Percentiles rank a stretch among this genome's conserved stretches.
phyloP scores from a whole-genome alignment of 1,140 invertebrate species.

The Pteromalus puparum region DNA sequence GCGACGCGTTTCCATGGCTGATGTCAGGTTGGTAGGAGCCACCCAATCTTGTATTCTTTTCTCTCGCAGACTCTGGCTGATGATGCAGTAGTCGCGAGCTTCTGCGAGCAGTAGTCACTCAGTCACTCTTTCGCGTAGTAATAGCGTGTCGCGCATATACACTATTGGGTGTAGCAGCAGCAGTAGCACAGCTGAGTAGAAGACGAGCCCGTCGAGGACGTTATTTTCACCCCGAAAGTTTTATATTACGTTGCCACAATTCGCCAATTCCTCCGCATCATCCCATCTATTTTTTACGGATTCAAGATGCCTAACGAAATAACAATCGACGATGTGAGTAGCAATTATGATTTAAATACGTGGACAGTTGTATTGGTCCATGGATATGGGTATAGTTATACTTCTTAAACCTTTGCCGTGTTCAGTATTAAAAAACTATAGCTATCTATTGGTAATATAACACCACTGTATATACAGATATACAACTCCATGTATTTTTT shows the following conservation, averaged over 20 bases:
- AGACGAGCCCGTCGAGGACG: background rate
- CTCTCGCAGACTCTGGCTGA: background rate
- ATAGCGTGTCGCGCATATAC: background rate
- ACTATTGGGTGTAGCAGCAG: background rate
- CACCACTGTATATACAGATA: too few relatives aligned
- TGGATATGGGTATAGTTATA: background rate
- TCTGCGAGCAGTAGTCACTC: too few relatives aligned
- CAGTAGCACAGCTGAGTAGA: background rate
- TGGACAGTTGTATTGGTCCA: background rate
- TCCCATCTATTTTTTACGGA: slow-evolving; percentile 11
- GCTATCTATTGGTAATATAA: too few relatives aligned
- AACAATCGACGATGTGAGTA: slow-evolving; percentile 60
- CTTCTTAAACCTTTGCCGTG: too few relatives aligned
- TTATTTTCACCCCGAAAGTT: background rate
- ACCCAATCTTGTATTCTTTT: background rate
- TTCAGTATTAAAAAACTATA: too few relatives aligned
- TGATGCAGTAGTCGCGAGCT: background rate
- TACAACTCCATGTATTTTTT: too few relatives aligned
- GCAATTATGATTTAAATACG: background rate
- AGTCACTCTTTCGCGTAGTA: background rate
- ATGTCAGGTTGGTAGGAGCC: slow-evolving; percentile 42
- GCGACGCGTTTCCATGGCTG: slow-evolving; percentile 43
- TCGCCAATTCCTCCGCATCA: slow-evolving; percentile 38
- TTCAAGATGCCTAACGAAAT: slow-evolving; percentile 57
- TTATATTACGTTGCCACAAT: background rate